Conservation (phyloP, 2,888 invertebrate species). For the Ceraclea dissimilis region DNA sequence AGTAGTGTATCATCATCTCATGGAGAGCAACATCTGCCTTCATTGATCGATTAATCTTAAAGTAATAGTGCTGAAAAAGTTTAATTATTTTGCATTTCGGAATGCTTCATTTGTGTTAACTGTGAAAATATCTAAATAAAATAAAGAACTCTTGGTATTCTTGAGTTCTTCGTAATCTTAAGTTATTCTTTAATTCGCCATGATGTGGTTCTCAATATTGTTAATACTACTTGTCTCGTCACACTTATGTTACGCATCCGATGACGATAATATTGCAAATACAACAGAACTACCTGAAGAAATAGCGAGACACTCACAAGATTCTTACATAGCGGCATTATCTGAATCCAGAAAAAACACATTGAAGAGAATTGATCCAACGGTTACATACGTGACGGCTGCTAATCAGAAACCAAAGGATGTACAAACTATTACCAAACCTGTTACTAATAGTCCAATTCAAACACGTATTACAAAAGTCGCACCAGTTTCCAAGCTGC, state of each 20-base stretch:
- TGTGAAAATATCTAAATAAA: too few species aligned
- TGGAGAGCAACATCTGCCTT: too few species aligned
- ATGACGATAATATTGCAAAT: constrained; percentile 12
- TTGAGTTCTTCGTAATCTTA: too few species aligned
- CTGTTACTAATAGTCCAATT: background rate
- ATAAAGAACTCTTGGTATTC: too few species aligned
- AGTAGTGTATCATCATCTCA: too few species aligned
- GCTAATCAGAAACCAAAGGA: constrained; percentile 12
- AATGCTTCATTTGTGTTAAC: too few species aligned
- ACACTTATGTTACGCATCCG: background rate
- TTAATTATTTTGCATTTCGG: too few species aligned
- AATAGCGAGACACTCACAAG: constrained; percentile 15
- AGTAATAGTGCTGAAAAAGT: too few species aligned
- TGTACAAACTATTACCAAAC: background rate
- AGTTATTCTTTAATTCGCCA: too few species aligned
- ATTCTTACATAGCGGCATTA: constrained; percentile 21
- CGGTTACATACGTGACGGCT: constrained; percentile 22
- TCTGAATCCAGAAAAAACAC: constrained; percentile 15
- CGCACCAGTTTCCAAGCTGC: background rate
- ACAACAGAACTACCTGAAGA: constrained; percentile 2
- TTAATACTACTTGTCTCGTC: too few species aligned
- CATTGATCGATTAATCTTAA: too few species aligned
- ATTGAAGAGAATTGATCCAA: constrained; percentile 2
- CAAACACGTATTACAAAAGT: background rate
- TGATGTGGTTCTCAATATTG: too few species aligned